A percentile compares a stretch with the other conserved stretches of the same genome.
Evolutionary conservation across 1,140 invertebrate species (phyloP).

Genomic region (Muscidifurax raptorellus): DNA sequence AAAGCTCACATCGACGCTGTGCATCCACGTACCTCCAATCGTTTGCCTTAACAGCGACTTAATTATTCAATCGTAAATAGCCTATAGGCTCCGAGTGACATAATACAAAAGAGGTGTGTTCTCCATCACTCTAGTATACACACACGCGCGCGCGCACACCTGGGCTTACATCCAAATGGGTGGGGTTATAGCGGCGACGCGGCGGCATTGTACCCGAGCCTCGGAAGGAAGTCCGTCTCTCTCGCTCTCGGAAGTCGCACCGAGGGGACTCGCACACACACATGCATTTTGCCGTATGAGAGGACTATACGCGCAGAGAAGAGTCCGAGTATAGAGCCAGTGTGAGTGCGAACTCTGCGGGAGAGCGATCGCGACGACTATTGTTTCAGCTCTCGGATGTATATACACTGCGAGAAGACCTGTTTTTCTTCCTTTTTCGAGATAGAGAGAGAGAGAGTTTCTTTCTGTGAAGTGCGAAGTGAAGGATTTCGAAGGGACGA

Average conservation of each 20-base stretch:
- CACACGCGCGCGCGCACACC: background rate
- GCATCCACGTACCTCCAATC: background rate
- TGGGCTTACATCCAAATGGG: conserved; percentile 56
- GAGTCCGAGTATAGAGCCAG: background rate
- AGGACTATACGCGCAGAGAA: background rate
- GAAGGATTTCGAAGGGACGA: too few relatives aligned
- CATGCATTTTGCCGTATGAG: too few relatives aligned
- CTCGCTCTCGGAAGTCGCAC: conserved; percentile 65
- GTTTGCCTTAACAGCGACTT: conserved; percentile 9
- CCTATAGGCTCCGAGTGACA: conserved; percentile 48
- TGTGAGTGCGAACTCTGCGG: background rate
- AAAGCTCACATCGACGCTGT: too few relatives aligned
- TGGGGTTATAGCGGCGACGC: conserved; percentile 49
- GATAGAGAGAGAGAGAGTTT: background rate
- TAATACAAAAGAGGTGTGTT: conserved; percentile 59
- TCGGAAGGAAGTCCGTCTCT: conserved; percentile 71
- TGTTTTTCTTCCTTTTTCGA: too few relatives aligned
- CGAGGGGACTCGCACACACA: conserved; percentile 46
- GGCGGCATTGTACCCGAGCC: conserved; percentile 45
- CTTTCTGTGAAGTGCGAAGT: too few relatives aligned
- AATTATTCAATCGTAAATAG: conserved; percentile 24
- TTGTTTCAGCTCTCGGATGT: background rate
- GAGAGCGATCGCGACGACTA: background rate
- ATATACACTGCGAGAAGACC: too few relatives aligned
- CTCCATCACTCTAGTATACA: background rate